phyloP scores from a whole-genome alignment of 2,888 invertebrate species.

The Caenorhabditis sinica region DNA sequence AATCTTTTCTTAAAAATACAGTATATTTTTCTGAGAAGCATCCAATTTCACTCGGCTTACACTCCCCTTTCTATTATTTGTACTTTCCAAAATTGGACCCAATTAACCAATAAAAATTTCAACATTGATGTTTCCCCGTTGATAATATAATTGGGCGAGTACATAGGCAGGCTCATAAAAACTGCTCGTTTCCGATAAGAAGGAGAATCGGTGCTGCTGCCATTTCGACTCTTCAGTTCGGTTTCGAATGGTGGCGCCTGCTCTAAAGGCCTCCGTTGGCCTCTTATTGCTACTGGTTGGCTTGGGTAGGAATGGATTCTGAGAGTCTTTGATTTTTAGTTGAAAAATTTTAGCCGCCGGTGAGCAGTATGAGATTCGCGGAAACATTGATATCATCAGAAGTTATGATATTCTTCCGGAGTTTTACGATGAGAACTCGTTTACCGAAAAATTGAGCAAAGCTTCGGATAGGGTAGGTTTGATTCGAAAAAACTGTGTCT shows the following conservation, averaged over 20 bases:
- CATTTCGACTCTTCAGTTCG: constrained; percentile 34
- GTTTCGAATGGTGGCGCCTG: constrained; percentile 47
- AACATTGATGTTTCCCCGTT: constrained; percentile 28
- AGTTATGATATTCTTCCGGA: constrained; percentile 46
- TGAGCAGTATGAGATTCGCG: constrained; percentile 59
- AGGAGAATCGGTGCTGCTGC: constrained; percentile 1
- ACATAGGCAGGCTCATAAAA: constrained; percentile 50
- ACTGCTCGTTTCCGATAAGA: constrained; percentile 59
- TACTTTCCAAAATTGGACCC: constrained; percentile 9
- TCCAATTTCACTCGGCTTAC: no score
- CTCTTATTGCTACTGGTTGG: constrained; percentile 42
- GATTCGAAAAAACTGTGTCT: no score
- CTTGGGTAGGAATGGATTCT: constrained; percentile 17
- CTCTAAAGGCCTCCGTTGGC: constrained; percentile 30
- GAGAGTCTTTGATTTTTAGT: background rate
- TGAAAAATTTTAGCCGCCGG: constrained; percentile 19
- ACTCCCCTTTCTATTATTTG: background rate
- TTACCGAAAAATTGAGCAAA: constrained; percentile 35
- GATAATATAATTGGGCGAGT: constrained; percentile 48
- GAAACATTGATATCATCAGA: constrained; percentile 58
- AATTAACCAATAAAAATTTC: constrained; percentile 44
- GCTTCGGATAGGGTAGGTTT: constrained; percentile 40
- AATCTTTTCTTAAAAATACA: no score
- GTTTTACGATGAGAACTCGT: constrained; percentile 44
- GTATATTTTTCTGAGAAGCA: no score